Evolutionary conservation across 2,888 invertebrate genomes (phyloP).

Genomic region (Synanthedon formicaeformis): DNA sequence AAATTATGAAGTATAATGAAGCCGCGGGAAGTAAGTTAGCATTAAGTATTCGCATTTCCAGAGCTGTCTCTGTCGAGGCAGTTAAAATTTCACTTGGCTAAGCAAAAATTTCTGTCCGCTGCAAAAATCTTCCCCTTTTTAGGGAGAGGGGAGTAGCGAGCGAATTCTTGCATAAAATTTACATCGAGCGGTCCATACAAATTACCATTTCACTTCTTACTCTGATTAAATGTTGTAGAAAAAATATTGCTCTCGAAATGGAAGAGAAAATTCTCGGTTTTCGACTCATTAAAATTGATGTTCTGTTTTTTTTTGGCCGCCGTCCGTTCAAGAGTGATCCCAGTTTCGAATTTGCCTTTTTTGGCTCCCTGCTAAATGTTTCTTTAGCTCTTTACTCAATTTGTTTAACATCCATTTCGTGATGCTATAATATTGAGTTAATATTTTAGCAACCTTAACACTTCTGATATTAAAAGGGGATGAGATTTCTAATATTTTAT

Average conservation of each 20-base stretch:
- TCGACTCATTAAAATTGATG: slow-evolving; percentile 66
- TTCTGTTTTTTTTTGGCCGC: slow-evolving; percentile 42
- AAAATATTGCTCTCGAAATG: slow-evolving; percentile 68
- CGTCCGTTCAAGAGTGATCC: slow-evolving; percentile 25
- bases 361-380: slow-evolving; percentile 12
- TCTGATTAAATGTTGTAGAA: slow-evolving; percentile 71
- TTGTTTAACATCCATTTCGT: slow-evolving; percentile 8
- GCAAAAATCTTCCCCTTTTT: slow-evolving; percentile 65
- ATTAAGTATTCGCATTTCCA: slow-evolving; percentile 67
- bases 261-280: slow-evolving; percentile 65
- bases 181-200: slow-evolving; percentile 71
- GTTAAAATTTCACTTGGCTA: slow-evolving; percentile 71
- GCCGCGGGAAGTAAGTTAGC: slow-evolving; percentile 65
- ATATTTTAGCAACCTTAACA: no score
- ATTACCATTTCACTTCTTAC: slow-evolving; percentile 70
- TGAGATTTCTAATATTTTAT: not conserved
- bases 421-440: not conserved
- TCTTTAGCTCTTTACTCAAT: slow-evolving; percentile 22
- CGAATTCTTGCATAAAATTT: slow-evolving; percentile 70
- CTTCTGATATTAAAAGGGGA: no score
- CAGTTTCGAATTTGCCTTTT: slow-evolving; percentile 31
- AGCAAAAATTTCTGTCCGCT: slow-evolving; percentile 69
- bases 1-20: slow-evolving; percentile 70
- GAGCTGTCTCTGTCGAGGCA: slow-evolving; percentile 66
- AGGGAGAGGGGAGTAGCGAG: slow-evolving; percentile 53